phyloP scores from a whole-genome alignment of 2,888 invertebrate species.

The Pherbina coryleti region DNA sequence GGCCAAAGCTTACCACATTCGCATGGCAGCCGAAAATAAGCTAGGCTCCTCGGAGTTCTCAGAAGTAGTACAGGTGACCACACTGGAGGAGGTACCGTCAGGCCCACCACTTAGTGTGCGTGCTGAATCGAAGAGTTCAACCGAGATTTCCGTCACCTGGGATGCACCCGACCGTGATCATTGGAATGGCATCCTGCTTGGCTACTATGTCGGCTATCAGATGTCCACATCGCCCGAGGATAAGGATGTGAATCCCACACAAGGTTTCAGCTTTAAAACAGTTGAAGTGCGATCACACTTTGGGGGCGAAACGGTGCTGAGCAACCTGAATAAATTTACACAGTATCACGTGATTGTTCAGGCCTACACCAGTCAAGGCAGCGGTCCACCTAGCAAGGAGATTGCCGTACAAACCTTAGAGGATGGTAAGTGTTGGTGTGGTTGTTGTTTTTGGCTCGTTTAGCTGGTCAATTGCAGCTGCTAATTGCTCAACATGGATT shows the following conservation, averaged over 20 bases:
- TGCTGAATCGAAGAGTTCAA: conserved; percentile 87
- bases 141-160: conserved; percentile 87
- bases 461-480: conserved; percentile 57
- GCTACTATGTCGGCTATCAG: conserved; percentile 89
- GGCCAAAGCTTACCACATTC: conserved; percentile 87
- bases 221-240: conserved; percentile 70
- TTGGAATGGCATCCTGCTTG: conserved; percentile 89
- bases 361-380: conserved; percentile 88
- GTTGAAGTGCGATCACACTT: conserved; percentile 82
- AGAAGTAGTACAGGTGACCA: conserved; percentile 86
- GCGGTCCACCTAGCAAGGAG: conserved; percentile 86
- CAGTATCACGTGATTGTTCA: conserved; percentile 87
- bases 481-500: conserved; percentile 57
- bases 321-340: conserved; percentile 82
- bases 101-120: conserved; percentile 86
- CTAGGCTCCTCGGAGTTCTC: conserved; percentile 90
- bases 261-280: conserved; percentile 80
- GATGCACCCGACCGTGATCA: conserved; percentile 87
- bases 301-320: conserved; percentile 77
- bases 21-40: conserved; percentile 90
- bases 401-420: conserved; percentile 85
- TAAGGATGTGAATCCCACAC: conserved; percentile 70
- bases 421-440: conserved; percentile 75
- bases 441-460: not conserved
- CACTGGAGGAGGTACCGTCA: conserved; percentile 87